Evolutionary conservation across 2,113 vertebrate species (phyloP).

Genomic region (Oriolus oriolus): DNA sequence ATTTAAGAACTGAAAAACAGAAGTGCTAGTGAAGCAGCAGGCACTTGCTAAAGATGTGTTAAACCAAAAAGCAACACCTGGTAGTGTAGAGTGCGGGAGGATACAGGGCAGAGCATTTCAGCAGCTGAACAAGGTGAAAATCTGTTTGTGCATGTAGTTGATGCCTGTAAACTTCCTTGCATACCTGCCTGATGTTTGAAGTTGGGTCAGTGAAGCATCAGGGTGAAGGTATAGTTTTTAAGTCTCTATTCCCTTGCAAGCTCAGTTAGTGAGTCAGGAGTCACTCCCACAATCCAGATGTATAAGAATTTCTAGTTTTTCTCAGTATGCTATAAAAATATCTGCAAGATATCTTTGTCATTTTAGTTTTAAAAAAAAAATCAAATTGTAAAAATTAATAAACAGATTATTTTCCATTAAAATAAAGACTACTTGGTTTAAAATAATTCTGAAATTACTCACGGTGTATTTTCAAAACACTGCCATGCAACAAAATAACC

Average conservation of each 20-base stretch:
- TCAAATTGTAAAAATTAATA: not conserved
- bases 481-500: not conserved
- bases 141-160: not conserved
- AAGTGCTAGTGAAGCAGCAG: not conserved
- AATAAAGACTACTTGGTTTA: not conserved
- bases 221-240: not conserved
- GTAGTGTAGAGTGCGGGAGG: not conserved
- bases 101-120: not conserved
- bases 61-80: not conserved
- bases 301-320: not conserved
- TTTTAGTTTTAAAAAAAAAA: not conserved
- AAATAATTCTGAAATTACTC: not conserved
- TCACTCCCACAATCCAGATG: not conserved
- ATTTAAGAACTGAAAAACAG: not conserved
- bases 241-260: not conserved
- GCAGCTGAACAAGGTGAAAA: not conserved
- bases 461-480: not conserved
- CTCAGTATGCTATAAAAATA: not conserved
- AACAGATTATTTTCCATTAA: not conserved
- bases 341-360: not conserved
- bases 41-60: not conserved
- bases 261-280: not conserved
- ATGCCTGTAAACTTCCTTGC: not conserved
- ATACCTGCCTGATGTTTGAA: not conserved
- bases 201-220: not conserved